These are phyloP conservation scores for Idris sp. DNA, from an alignment of 1,140 invertebrate species.

Conservation along the genomic window DNA sequence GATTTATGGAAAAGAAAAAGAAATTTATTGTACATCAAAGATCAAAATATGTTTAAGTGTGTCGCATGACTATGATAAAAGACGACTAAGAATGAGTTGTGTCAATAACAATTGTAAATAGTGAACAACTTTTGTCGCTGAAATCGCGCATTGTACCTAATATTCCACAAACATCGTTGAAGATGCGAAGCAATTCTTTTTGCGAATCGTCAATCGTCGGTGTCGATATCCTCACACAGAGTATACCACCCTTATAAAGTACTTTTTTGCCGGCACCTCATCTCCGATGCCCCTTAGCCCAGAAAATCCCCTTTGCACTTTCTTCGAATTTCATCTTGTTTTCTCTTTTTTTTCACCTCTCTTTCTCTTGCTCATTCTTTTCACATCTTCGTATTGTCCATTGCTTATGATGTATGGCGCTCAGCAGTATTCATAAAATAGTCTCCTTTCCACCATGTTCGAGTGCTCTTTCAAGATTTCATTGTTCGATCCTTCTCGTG, in stretches of 20 bases:
- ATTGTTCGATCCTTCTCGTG: conserved; percentile 62
- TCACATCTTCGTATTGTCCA: conserved; percentile 59
- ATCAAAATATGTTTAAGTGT: too few relatives aligned
- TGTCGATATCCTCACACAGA: conserved; percentile 51
- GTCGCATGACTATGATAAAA: conserved; percentile 33
- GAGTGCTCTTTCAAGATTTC: conserved; percentile 65
- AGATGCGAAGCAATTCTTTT: conserved; percentile 54
- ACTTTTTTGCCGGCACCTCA: conserved; percentile 7
- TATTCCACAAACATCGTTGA: conserved; percentile 63
- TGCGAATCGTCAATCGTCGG: conserved; percentile 58
- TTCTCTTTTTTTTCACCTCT: conserved; percentile 9
- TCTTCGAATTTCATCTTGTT: conserved; percentile 24
- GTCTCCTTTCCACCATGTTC: conserved; percentile 62
- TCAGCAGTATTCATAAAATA: conserved; percentile 67
- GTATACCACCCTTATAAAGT: conserved; percentile 46
- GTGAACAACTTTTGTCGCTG: conserved; percentile 51
- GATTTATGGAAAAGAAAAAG: too few relatives aligned
- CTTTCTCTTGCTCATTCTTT: too few relatives aligned
- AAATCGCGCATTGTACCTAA: conserved; percentile 63
- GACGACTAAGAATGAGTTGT: conserved; percentile 49
- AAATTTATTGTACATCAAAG: too few relatives aligned
- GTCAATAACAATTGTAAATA: conserved; percentile 69
- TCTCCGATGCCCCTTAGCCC: neutral
- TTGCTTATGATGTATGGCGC: conserved; percentile 56
- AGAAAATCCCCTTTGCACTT: conserved; percentile 34